Conservation (phyloP, 2,113 vertebrate genomes). For the Passer domesticus region DNA sequence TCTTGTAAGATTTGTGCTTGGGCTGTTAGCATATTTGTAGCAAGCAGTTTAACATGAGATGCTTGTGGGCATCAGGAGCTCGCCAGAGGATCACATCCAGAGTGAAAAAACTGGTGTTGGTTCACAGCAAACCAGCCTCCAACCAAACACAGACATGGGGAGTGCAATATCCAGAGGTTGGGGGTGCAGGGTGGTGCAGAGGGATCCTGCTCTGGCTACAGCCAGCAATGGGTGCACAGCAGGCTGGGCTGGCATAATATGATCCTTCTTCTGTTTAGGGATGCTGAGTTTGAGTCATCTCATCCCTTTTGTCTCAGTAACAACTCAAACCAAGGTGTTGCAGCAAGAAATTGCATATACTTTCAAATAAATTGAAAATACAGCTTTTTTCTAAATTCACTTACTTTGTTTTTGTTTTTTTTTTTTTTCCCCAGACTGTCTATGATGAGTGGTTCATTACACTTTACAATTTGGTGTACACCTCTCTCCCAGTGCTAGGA, state of each 20-base stretch:
- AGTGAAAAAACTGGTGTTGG: neutral
- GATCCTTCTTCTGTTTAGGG: neutral
- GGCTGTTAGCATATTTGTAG: neutral
- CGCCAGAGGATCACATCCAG: neutral
- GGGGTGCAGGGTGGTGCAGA: neutral
- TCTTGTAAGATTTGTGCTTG: neutral
- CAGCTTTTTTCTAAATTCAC: neutral
- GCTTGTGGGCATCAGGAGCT: neutral
- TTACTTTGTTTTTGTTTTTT: neutral
- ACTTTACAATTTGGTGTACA: conserved; percentile 92
- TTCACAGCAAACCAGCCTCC: neutral
- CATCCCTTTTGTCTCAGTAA: neutral
- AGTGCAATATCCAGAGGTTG: neutral
- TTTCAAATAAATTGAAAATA: neutral
- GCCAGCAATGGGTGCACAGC: neutral
- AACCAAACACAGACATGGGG: accelerated
- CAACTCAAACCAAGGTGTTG: neutral
- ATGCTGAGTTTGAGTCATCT: neutral
- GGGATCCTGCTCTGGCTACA: neutral
- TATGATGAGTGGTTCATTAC: conserved; percentile 97
- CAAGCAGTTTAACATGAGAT: neutral
- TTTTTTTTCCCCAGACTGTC: conserved; percentile 78
- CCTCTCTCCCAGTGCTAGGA: conserved; percentile 88
- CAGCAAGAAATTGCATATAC: neutral
- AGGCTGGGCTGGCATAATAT: neutral